These are phyloP conservation scores for Acrocephalus kingi DNA, from an alignment of 2,113 vertebrate genomes.

Conservation along the genomic window DNA sequence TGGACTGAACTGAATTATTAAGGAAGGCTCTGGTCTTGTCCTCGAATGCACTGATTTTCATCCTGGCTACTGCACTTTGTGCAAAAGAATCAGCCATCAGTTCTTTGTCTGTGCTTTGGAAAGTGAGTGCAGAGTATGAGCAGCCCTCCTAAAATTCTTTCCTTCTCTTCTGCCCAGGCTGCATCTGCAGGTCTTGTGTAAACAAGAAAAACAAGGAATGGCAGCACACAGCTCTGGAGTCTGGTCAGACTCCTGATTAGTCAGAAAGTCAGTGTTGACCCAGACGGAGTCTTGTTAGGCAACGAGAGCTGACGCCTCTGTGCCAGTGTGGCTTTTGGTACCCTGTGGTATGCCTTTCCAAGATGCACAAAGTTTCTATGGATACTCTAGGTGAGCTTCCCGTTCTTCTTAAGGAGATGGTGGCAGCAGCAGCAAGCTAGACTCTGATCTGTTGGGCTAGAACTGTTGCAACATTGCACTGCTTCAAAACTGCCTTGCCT, in stretches of 20 bases:
- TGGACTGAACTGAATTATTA: neutral
- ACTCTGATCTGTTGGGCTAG: neutral
- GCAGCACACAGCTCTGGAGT: slow-evolving; percentile 43
- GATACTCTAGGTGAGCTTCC: slow-evolving; percentile 44
- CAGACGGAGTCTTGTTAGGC: slow-evolving; percentile 29
- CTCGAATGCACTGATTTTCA: neutral
- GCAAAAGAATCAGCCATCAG: neutral
- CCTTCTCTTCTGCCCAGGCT: slow-evolving; percentile 56
- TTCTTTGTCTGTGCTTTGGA: neutral
- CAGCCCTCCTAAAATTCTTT: slow-evolving; percentile 35
- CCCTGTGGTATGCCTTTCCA: neutral
- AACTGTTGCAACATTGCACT: neutral
- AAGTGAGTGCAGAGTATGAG: neutral
- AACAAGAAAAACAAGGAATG: slow-evolving; percentile 28
- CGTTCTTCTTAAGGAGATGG: neutral
- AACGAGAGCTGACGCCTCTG: slow-evolving; percentile 6
- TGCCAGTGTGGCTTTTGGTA: slow-evolving; percentile 10
- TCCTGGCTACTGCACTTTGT: slow-evolving; percentile 1
- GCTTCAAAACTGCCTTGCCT: slow-evolving; percentile 53
- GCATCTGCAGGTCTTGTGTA: slow-evolving; percentile 32
- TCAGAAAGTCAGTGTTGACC: slow-evolving; percentile 33
- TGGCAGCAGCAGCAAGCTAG: slow-evolving; percentile 15
- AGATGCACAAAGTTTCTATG: slow-evolving; percentile 30
- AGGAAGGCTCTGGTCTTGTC: slow-evolving; percentile 1
- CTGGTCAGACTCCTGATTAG: slow-evolving; percentile 51